These are phyloP conservation scores for Cygnus olor DNA, from an alignment of 2,797 vertebrate genomes.

Conservation along the genomic window DNA sequence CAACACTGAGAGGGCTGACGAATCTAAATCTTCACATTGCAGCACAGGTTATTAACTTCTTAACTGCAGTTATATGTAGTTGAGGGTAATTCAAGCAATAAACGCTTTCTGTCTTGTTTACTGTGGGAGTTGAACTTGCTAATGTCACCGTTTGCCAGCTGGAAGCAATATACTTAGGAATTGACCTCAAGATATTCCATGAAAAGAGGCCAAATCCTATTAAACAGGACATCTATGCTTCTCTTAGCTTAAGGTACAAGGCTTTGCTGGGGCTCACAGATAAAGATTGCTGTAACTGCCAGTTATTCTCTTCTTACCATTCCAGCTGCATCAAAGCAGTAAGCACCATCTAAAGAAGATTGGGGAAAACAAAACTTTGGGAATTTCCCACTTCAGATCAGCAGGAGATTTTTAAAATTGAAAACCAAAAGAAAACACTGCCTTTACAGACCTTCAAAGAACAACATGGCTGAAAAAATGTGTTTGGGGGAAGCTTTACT, in stretches of 20 bases:
- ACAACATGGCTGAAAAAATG: background rate
- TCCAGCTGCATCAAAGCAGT: background rate
- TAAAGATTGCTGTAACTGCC: background rate
- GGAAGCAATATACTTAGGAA: slow-evolving; percentile 33
- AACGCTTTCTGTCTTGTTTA: background rate
- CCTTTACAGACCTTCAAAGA: background rate
- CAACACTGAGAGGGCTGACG: background rate
- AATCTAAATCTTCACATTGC: background rate
- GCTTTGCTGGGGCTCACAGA: slow-evolving; percentile 8
- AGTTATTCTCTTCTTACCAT: background rate
- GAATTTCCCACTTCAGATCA: background rate
- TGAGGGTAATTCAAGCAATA: background rate
- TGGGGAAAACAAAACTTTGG: background rate
- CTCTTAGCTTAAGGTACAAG: slow-evolving; percentile 49
- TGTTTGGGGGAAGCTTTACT: background rate
- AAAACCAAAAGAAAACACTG: background rate
- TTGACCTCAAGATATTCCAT: slow-evolving; percentile 61
- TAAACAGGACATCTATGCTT: slow-evolving; percentile 66
- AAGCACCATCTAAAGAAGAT: background rate
- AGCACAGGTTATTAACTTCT: background rate
- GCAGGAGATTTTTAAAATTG: background rate
- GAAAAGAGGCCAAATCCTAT: slow-evolving; percentile 65
- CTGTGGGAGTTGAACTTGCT: slow-evolving; percentile 10
- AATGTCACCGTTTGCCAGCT: slow-evolving; percentile 17
- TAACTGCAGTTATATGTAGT: background rate